Base-by-base conservation (phyloP, 2,888 invertebrate species). In the Willowsia nigromaculata region DNA sequence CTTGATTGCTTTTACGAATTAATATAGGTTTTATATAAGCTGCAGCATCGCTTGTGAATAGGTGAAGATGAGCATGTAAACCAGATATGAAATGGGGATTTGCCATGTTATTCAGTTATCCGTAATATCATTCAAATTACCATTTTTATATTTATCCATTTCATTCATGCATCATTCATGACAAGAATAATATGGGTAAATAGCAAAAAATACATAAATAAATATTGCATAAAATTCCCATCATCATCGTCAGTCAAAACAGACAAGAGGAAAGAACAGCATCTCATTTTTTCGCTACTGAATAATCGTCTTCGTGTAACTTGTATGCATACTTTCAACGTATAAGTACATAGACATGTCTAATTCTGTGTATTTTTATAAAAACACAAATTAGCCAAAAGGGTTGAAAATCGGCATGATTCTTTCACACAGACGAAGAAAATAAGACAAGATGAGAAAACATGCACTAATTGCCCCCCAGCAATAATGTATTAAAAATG, bases 111-210 rank as follows among this genome's bases (percentile, higher is more conserved):
- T 15, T 62, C 68, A 30, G 0, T 27, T 43, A 18, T 25, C 0
- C 33, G 53, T 78, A 65, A 68, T 47, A 65, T 68, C 27, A 53
- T 65, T 84, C 30, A 84, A 84, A 84, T 84, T 84, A 74, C 56
- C 74, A 84, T 71, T 71, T 83, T 56, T 56, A 59, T 62, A 30
- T 78, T 78, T 78, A 18, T 78, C 13, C 37, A 5, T n/a, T 50
- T 37, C 56, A 78, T 56, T 89, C 88, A 89, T 89, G 71, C 84
- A 89, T 89, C 78, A 89, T 89, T 89, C 88, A 89, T 89, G 88
- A 84, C 84, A 81, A 27, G 30, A 22, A 56, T 78, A 78, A 78
- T 82, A 37, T 88, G 81, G 65, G 56, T 30, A 87, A 81, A 87
- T 81, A 87, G 71, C 81, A 56, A 86, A 86, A 78, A 27, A 47